Conservation (phyloP, 2,797 vertebrate species). For the Mormyrops boulengeri region DNA sequence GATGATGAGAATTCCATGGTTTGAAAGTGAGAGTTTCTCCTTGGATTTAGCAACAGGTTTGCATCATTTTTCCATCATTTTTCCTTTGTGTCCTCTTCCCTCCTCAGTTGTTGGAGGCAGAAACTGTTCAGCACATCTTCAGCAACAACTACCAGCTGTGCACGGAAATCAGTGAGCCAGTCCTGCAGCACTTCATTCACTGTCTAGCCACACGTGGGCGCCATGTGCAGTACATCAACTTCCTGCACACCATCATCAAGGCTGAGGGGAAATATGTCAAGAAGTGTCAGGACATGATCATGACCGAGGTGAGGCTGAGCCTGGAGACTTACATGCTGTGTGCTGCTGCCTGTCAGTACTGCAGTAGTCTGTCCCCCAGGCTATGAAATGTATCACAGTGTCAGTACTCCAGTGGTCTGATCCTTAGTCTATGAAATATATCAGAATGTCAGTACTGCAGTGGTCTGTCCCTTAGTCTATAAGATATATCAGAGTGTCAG, state of each 20-base stretch:
- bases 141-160: conserved; percentile 94
- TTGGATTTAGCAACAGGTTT: background rate
- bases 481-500: background rate
- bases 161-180: conserved; percentile 80
- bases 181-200: conserved; percentile 93
- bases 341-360: background rate
- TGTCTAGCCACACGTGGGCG: conserved; percentile 90
- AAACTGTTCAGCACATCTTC: conserved; percentile 97
- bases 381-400: background rate
- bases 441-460: background rate
- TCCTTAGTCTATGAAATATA: too few relatives aligned
- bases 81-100: background rate
- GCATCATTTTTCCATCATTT: background rate
- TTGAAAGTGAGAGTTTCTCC: background rate
- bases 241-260: conserved; percentile 98
- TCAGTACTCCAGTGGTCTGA: background rate
- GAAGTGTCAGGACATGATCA: conserved; percentile 99
- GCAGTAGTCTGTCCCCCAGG: background rate
- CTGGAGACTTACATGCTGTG: background rate
- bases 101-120: conserved; percentile 81
- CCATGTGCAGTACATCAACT: conserved; percentile 94
- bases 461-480: background rate
- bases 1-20: conserved; percentile 33
- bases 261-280: conserved; percentile 97
- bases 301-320: conserved; percentile 84